phyloP scores from a whole-genome alignment of 2,797 vertebrate species.

The Sebastes matsubarae region DNA sequence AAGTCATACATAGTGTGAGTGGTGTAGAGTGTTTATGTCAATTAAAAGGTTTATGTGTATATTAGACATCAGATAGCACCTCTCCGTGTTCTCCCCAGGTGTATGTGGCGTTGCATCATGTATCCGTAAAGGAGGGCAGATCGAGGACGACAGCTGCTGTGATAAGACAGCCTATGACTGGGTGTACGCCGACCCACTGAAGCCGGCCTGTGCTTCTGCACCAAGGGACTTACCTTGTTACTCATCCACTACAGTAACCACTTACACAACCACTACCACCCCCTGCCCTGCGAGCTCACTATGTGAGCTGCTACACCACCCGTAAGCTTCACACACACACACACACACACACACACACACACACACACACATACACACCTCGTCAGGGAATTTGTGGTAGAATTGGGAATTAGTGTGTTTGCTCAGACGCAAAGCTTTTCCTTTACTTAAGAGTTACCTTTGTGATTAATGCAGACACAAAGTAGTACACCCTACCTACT shows the following conservation, averaged over 20 bases:
- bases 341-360: neutral
- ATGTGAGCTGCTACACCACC: conserved; percentile 68
- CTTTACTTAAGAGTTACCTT: neutral
- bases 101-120: conserved; percentile 76
- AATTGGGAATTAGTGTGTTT: neutral
- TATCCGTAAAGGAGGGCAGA: conserved; percentile 66
- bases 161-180: conserved; percentile 76
- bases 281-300: conserved; percentile 15
- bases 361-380: neutral
- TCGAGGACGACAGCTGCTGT: conserved; percentile 75
- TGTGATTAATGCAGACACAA: neutral
- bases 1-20: too few species aligned
- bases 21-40: neutral
- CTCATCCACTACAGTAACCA: rapidly evolving
- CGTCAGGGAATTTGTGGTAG: neutral
- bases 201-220: conserved; percentile 63
- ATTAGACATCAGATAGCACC: neutral
- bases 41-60: neutral
- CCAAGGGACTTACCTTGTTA: conserved; percentile 49
- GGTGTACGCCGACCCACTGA: conserved; percentile 65
- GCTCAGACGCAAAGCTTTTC: neutral
- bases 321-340: conserved; percentile 55
- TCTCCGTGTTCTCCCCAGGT: conserved; percentile 50
- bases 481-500: neutral
- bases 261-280: neutral